Evolutionary conservation across 2,888 invertebrate species (phyloP).

Genomic region (Celastrina argiolus): DNA sequence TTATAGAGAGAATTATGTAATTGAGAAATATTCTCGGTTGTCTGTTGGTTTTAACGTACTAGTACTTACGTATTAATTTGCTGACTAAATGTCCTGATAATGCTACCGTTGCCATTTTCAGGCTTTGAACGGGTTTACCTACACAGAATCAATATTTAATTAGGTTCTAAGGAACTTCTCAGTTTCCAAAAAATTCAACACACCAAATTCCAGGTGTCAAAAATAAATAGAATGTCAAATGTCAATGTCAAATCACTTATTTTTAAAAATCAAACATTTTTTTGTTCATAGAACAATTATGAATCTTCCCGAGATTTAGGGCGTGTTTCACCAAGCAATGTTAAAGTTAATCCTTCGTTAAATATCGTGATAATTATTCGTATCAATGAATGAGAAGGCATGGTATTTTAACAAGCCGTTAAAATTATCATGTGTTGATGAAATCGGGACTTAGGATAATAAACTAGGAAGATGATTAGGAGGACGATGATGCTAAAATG

Average conservation of each 20-base stretch:
- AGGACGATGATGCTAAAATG: too few species aligned
- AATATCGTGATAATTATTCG: too few species aligned
- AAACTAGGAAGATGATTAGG: too few species aligned
- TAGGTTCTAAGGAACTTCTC: constrained; percentile 8
- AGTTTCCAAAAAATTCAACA: constrained; percentile 1
- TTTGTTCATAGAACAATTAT: background rate
- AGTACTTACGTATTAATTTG: constrained; percentile 61
- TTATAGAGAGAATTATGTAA: constrained; percentile 56
- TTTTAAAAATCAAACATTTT: background rate
- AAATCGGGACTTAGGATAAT: too few species aligned
- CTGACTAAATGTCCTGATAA: constrained; percentile 56
- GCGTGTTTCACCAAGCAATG: too few species aligned
- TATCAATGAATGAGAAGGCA: too few species aligned
- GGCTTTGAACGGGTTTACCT: constrained; percentile 37
- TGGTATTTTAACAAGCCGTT: too few species aligned
- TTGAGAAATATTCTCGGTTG: background rate
- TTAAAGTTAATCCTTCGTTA: too few species aligned
- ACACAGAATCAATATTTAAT: background rate
- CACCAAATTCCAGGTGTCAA: background rate
- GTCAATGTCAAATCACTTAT: background rate
- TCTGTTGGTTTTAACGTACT: background rate
- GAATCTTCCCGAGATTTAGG: too few species aligned
- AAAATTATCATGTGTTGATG: too few species aligned
- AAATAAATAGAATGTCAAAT: background rate
- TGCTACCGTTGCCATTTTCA: constrained; percentile 65